Evolutionary conservation across 2,888 invertebrate genomes (phyloP).

Genomic region (Nomada flava): DNA sequence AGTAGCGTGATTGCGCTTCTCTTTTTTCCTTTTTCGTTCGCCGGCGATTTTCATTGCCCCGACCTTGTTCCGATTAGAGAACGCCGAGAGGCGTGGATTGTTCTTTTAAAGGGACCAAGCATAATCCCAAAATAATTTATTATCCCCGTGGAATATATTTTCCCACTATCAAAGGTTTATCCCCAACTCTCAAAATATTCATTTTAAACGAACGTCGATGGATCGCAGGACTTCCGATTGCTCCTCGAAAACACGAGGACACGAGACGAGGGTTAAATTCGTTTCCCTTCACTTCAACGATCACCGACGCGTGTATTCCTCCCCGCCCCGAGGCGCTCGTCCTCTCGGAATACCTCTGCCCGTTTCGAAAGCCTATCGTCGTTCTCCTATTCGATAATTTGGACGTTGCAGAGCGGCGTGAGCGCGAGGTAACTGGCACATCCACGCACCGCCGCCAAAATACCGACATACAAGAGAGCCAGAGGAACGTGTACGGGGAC

Average conservation of each 20-base stretch:
- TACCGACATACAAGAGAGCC: conserved; percentile 52
- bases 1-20: not conserved
- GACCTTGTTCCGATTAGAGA: not conserved
- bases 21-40: not conserved
- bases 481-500: conserved; percentile 80
- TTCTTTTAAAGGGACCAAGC: no score
- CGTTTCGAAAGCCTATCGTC: conserved; percentile 35
- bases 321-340: not conserved
- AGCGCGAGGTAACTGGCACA: conserved; percentile 52
- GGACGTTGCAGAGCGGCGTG: conserved; percentile 37
- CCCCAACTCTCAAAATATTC: no score
- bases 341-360: conserved; percentile 17
- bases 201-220: no score
- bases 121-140: no score
- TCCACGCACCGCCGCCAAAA: conserved; percentile 52
- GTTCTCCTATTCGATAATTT: conserved; percentile 41
- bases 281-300: no score
- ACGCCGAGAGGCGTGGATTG: no score
- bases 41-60: not conserved
- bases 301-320: no score
- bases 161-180: no score
- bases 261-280: no score
- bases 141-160: no score
- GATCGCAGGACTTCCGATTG: no score
- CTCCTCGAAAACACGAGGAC: no score